These are phyloP conservation scores for Bellardia pandia DNA, from an alignment of 2,888 invertebrate species.

Conservation along the genomic window DNA sequence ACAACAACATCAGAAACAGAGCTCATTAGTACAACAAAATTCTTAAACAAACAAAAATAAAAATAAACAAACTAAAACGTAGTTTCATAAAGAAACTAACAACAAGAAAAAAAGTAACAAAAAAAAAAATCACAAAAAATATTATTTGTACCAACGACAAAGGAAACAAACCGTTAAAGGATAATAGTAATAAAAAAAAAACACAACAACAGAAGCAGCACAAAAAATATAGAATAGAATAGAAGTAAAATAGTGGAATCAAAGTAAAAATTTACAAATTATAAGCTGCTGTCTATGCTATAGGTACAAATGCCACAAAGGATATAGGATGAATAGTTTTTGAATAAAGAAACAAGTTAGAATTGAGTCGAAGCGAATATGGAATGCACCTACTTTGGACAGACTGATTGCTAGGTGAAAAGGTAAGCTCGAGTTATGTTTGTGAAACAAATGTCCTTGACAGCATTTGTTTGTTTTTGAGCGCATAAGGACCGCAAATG, in stretches of 20 bases:
- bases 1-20: slow-evolving; percentile 47
- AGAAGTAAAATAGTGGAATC: neutral
- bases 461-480: too few relatives aligned
- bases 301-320: neutral
- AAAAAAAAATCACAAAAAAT: neutral
- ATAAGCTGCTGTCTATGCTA: neutral
- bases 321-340: neutral
- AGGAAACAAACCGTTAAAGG: slow-evolving; percentile 40
- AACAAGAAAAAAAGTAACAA: slow-evolving; percentile 5
- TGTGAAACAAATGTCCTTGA: too few relatives aligned
- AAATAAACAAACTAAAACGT: slow-evolving; percentile 27
- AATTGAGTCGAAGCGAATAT: neutral
- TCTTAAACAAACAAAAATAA: slow-evolving; percentile 34
- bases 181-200: slow-evolving; percentile 38
- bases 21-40: slow-evolving; percentile 66
- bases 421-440: too few relatives aligned
- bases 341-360: neutral
- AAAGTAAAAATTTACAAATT: neutral
- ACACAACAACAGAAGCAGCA: neutral
- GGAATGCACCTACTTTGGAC: too few relatives aligned
- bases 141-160: slow-evolving; percentile 41
- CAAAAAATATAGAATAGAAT: neutral
- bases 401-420: too few relatives aligned
- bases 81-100: slow-evolving; percentile 9
- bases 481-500: too few relatives aligned